Evolutionary conservation across 2,888 invertebrate genomes (phyloP).

Genomic region (Leptodirus hochenwartii): DNA sequence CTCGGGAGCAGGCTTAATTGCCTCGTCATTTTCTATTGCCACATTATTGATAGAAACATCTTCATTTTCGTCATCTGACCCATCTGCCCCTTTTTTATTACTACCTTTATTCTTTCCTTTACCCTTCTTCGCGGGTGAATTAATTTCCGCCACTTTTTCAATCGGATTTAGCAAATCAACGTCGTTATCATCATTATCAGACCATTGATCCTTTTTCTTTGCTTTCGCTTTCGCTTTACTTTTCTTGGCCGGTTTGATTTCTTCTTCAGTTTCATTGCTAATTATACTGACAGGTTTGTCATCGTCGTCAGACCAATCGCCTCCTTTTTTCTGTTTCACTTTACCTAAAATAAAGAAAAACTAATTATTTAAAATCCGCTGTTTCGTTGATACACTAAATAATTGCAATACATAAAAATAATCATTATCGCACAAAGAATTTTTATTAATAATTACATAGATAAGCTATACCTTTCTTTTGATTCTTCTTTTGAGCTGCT

Average conservation of each 20-base stretch:
- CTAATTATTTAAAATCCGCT: background rate
- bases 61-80: background rate
- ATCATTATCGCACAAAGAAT: background rate
- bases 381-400: too few relatives aligned
- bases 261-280: slow-evolving; percentile 8
- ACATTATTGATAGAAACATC: background rate
- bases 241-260: slow-evolving; percentile 24
- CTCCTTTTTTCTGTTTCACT: slow-evolving; percentile 13
- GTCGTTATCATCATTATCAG: too few relatives aligned
- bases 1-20: slow-evolving; percentile 7
- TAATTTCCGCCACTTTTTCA: too few relatives aligned
- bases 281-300: slow-evolving; percentile 5
- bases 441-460: background rate
- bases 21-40: background rate
- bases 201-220: slow-evolving; percentile 11
- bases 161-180: too few relatives aligned
- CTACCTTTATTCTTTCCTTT: slow-evolving; percentile 14
- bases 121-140: slow-evolving; percentile 9
- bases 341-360: slow-evolving; percentile 9
- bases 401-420: background rate
- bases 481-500: slow-evolving; percentile 30
- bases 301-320: slow-evolving; percentile 19
- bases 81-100: background rate
- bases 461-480: slow-evolving; percentile 30
- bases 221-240: slow-evolving; percentile 16